Evolutionary conservation across 2,888 invertebrate species (phyloP).

Genomic region (Crossocerus cetratus): DNA sequence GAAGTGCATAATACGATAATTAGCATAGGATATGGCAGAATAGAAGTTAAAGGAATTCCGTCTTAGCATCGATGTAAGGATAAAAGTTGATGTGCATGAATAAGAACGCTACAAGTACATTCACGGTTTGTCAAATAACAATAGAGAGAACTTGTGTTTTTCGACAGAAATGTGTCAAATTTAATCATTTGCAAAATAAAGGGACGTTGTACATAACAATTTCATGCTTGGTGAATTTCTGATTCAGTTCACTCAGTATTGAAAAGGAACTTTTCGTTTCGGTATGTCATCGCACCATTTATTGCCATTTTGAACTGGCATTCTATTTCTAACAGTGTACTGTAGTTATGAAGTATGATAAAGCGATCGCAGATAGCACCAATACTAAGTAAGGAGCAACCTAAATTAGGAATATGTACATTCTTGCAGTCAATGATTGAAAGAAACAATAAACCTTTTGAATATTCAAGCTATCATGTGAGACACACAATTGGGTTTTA

Average conservation of each 20-base stretch:
- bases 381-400: conserved; percentile 25
- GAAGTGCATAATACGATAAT: conserved; percentile 60
- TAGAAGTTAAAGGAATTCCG: conserved; percentile 60
- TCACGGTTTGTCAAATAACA: conserved; percentile 45
- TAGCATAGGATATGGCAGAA: conserved; percentile 56
- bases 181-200: conserved; percentile 57
- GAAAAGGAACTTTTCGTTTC: conserved; percentile 29
- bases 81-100: conserved; percentile 52
- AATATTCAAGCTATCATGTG: conserved; percentile 28
- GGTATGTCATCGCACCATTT: conserved; percentile 38
- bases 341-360: conserved; percentile 36
- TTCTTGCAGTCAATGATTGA: conserved; percentile 23
- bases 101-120: conserved; percentile 40
- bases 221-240: conserved; percentile 53
- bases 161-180: conserved; percentile 56
- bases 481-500: conserved; percentile 17
- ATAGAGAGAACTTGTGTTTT: conserved; percentile 43
- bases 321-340: conserved; percentile 42
- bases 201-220: conserved; percentile 57
- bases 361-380: conserved; percentile 30
- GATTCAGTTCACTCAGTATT: conserved; percentile 47
- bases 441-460: conserved; percentile 32
- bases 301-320: conserved; percentile 40
- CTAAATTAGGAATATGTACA: conserved; percentile 37
- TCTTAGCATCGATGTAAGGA: conserved; percentile 58